A percentile compares a stretch with the other conserved stretches of the same genome.
Conservation (phyloP, 1,140 invertebrate species). For the Penaeus japonicus region DNA sequence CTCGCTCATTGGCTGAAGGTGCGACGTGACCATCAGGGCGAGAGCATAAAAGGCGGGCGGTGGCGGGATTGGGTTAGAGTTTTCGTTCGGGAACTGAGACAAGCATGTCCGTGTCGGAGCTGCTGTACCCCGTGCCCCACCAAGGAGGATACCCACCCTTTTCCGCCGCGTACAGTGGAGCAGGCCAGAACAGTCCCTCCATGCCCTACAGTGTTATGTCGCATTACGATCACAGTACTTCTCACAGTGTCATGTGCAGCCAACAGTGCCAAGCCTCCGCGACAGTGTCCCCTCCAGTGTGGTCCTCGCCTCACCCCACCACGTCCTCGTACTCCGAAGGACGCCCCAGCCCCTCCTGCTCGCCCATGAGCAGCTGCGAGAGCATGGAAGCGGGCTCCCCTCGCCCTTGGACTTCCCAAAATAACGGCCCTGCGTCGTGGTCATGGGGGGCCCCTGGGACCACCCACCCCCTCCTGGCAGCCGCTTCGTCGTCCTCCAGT, state of each 20-base stretch:
- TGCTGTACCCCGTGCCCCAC: conserved; percentile 23
- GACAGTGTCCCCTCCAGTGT: neutral
- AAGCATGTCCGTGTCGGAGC: conserved; percentile 38
- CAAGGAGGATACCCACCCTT: neutral
- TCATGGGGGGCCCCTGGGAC: conserved; percentile 37
- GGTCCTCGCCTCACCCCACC: conserved; percentile 10
- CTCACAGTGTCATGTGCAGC: neutral
- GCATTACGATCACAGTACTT: neutral
- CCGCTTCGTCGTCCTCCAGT: neutral
- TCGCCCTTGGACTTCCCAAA: neutral
- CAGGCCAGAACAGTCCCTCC: neutral
- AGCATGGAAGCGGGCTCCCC: conserved; percentile 11
- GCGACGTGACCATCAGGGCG: conserved; percentile 24
- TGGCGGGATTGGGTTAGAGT: conserved; percentile 9
- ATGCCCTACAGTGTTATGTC: neutral
- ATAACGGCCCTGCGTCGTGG: neutral
- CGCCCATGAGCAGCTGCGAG: conserved; percentile 32
- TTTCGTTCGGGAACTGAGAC: neutral
- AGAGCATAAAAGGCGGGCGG: neutral
- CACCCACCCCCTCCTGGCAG: conserved; percentile 23
- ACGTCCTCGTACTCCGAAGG: conserved; percentile 34
- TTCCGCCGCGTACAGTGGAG: neutral
- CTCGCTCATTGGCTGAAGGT: conserved; percentile 7
- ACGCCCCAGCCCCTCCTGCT: conserved; percentile 30
- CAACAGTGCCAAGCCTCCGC: neutral